Percentiles rank a stretch among this genome's conserved stretches.
phyloP scores from a whole-genome alignment of 1,140 invertebrate species.

The Halictus rubicundus region DNA sequence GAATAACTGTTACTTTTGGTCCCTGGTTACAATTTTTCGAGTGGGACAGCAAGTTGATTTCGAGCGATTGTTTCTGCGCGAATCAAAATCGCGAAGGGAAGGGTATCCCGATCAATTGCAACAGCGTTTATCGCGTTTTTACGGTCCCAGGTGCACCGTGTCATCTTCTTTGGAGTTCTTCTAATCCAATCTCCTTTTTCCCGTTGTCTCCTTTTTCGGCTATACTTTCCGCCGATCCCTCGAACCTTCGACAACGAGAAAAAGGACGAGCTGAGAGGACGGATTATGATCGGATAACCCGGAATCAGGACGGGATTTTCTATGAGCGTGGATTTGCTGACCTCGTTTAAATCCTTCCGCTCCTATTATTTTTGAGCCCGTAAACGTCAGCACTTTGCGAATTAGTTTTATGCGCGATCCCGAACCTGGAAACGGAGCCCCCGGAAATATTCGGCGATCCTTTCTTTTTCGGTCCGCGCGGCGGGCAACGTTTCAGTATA shows the following conservation, averaged over 20 bases:
- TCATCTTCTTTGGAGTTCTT: conserved; percentile 3
- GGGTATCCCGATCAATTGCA: neutral
- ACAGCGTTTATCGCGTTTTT: neutral
- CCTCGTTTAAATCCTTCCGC: conserved; percentile 43
- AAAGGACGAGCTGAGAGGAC: conserved; percentile 28
- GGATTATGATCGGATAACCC: conserved; percentile 53
- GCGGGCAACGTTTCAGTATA: no score
- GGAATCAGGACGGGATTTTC: conserved; percentile 32
- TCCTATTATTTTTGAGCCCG: conserved; percentile 25
- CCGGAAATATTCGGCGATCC: neutral
- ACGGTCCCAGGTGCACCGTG: neutral
- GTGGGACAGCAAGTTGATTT: no score
- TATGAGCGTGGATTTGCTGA: conserved; percentile 31
- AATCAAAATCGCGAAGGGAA: neutral
- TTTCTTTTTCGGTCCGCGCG: neutral
- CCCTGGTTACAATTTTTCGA: no score
- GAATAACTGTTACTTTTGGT: no score
- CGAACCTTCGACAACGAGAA: conserved; percentile 22
- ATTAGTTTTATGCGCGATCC: conserved; percentile 13
- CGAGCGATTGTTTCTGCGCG: neutral
- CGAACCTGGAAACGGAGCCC: neutral
- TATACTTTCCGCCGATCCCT: conserved; percentile 15
- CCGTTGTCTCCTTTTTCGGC: conserved; percentile 14
- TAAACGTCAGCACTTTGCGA: conserved; percentile 31
- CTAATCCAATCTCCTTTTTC: conserved; percentile 25